These are phyloP conservation scores for Molanna angustata DNA, from an alignment of 2,888 invertebrate species.

Conservation along the genomic window DNA sequence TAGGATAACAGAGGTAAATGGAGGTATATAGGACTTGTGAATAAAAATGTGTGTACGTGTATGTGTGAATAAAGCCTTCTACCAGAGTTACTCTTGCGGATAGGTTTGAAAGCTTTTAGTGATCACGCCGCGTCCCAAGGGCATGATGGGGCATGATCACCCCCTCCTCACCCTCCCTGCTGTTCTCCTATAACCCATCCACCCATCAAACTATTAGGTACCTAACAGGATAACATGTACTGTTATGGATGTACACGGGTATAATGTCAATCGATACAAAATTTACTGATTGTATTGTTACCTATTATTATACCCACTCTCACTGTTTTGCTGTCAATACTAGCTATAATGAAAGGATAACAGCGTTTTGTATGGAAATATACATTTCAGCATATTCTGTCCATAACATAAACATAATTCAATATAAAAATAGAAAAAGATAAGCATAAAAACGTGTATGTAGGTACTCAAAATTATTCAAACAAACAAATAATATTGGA, in stretches of 20 bases:
- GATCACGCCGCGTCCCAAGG: constrained; percentile 32
- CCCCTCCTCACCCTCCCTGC: constrained; percentile 4
- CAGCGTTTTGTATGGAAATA: too few species aligned
- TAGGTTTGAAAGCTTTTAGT: constrained; percentile 34
- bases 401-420: too few species aligned
- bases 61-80: constrained; percentile 11
- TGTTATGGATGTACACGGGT: neutral
- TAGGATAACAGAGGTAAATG: neutral
- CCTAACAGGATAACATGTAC: constrained; percentile 6
- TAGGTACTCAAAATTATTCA: too few species aligned
- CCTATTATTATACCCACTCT: too few species aligned
- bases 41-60: constrained; percentile 4
- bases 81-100: constrained; percentile 28
- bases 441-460: too few species aligned
- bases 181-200: too few species aligned
- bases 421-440: too few species aligned
- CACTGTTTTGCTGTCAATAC: too few species aligned
- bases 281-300: too few species aligned
- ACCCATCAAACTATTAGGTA: neutral
- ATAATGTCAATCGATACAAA: constrained; percentile 14
- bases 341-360: too few species aligned
- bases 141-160: constrained; percentile 25
- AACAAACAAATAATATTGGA: too few species aligned
- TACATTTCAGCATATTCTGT: too few species aligned
- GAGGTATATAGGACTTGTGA: constrained; percentile 3